These are phyloP conservation scores for Pterocles gutturalis DNA, from an alignment of 2,113 vertebrate species.

Conservation along the genomic window DNA sequence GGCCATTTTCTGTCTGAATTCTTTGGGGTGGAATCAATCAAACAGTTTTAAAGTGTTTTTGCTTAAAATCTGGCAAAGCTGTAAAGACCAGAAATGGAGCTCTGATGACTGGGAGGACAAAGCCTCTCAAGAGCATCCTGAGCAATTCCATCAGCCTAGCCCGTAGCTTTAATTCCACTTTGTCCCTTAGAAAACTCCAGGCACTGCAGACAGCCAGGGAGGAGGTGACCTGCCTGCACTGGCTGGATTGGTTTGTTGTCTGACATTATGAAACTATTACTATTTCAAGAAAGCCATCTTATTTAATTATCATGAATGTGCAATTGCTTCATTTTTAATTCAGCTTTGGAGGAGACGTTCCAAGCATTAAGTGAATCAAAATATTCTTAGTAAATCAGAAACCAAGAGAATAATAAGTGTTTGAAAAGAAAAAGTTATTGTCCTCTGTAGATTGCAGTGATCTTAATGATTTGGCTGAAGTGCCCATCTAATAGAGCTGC, in stretches of 20 bases:
- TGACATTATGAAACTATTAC: background rate
- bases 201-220: background rate
- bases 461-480: constrained; percentile 38
- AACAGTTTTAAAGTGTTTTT: background rate
- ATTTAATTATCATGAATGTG: background rate
- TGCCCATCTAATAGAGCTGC: constrained; percentile 26
- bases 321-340: background rate
- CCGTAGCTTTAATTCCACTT: background rate
- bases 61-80: background rate
- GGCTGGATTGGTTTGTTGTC: background rate
- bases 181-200: background rate
- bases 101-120: background rate
- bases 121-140: background rate
- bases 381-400: constrained; percentile 21
- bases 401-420: background rate
- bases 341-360: background rate
- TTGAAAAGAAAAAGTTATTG: background rate
- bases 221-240: background rate
- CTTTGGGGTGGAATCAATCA: background rate
- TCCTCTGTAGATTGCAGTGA: background rate
- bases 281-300: background rate
- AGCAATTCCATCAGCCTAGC: background rate
- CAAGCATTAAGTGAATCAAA: constrained; percentile 21
- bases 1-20: background rate
- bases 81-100: background rate